Percentiles rank a stretch among this genome's conserved stretches.
phyloP scores from a whole-genome alignment of 2,888 invertebrate genomes.

The Oxytorus armatus region DNA sequence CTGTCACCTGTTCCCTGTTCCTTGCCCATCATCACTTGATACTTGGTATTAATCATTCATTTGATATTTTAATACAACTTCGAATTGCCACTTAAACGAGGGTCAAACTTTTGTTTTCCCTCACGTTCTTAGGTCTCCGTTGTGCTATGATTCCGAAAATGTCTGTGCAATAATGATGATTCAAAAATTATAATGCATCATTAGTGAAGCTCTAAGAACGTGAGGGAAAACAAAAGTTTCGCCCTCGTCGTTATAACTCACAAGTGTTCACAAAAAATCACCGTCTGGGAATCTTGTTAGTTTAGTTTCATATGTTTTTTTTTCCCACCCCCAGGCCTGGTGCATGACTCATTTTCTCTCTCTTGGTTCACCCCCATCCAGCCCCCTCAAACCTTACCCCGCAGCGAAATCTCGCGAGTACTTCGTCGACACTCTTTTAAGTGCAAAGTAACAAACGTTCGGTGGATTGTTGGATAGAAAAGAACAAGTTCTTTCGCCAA shows the following conservation, averaged over 20 bases:
- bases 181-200: conserved; percentile 23
- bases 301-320: conserved; percentile 43
- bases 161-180: conserved; percentile 10
- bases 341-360: conserved; percentile 51
- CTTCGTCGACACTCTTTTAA: conserved; percentile 55
- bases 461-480: conserved; percentile 50
- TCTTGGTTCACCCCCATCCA: conserved; percentile 6
- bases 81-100: too few species aligned
- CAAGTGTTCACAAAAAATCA: conserved; percentile 36
- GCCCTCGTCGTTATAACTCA: conserved; percentile 30
- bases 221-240: conserved; percentile 12
- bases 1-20: too few species aligned
- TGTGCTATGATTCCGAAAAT: background rate
- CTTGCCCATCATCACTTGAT: background rate
- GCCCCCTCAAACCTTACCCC: too few species aligned
- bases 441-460: conserved; percentile 63
- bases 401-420: conserved; percentile 44
- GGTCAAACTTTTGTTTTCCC: conserved; percentile 14
- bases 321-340: conserved; percentile 31
- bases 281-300: conserved; percentile 42
- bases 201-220: conserved; percentile 8
- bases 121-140: background rate
- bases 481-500: conserved; percentile 44
- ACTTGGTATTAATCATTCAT: background rate
- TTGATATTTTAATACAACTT: background rate